Percentiles rank a stretch among this genome's conserved stretches.
Evolutionary conservation across 2,888 invertebrate species (phyloP).

Genomic region (Coenonympha glycerion): DNA sequence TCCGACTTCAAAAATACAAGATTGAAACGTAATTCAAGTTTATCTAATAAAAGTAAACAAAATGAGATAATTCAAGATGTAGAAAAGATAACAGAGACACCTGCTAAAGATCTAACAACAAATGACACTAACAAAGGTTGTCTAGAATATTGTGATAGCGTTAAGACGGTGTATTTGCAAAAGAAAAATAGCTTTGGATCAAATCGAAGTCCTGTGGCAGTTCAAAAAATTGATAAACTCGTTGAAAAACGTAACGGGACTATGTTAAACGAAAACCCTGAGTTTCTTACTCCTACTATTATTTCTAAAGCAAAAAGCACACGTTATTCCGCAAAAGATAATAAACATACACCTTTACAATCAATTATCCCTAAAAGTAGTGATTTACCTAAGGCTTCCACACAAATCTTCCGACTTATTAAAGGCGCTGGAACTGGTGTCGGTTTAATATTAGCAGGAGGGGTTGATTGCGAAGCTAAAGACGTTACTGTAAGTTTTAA

Average conservation of each 20-base stretch:
- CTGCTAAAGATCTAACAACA: slow-evolving; percentile 54
- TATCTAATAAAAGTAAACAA: slow-evolving; percentile 56
- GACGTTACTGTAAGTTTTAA: slow-evolving; percentile 85
- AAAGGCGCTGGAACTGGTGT: slow-evolving; percentile 79
- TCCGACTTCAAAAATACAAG: slow-evolving; percentile 66
- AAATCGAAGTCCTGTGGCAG: slow-evolving; percentile 21
- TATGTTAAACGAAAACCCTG: slow-evolving; percentile 14
- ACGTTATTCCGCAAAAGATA: neutral
- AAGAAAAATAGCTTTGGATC: slow-evolving; percentile 37
- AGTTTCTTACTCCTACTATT: slow-evolving; percentile 1
- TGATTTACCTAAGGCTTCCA: slow-evolving; percentile 35
- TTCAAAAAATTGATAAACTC: slow-evolving; percentile 10
- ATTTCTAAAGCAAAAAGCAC: slow-evolving; percentile 2
- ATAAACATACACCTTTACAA: slow-evolving; percentile 5
- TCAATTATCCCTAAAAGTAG: slow-evolving; percentile 11
- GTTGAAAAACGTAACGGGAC: slow-evolving; percentile 20
- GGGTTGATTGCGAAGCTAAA: slow-evolving; percentile 92
- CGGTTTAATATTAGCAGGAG: slow-evolving; percentile 91
- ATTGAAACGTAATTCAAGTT: slow-evolving; percentile 63
- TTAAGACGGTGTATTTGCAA: slow-evolving; percentile 31
- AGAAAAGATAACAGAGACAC: slow-evolving; percentile 52
- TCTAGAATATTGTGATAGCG: slow-evolving; percentile 44
- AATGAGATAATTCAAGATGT: slow-evolving; percentile 48
- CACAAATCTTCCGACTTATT: slow-evolving; percentile 52
- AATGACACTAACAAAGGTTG: slow-evolving; percentile 58